phyloP scores from a whole-genome alignment of 2,113 vertebrate species.

The Diglossa brunneiventris region DNA sequence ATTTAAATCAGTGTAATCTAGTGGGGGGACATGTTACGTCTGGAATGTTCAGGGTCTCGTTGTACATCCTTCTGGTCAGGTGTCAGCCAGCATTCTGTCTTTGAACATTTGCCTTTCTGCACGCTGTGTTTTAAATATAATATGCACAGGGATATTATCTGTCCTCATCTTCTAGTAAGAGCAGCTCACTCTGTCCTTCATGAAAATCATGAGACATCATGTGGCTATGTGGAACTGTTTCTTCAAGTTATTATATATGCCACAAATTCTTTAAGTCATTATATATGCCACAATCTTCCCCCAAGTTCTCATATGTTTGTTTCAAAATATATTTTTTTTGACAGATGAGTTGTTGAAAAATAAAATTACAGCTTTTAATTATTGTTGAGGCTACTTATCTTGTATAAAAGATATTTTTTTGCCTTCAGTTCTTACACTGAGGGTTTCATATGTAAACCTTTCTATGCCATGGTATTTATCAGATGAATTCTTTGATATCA shows the following conservation, averaged over 20 bases:
- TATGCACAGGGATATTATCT: neutral
- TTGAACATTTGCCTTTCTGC: neutral
- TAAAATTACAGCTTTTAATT: neutral
- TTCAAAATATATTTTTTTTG: neutral
- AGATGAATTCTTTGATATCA: neutral
- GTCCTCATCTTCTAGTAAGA: neutral
- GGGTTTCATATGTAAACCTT: neutral
- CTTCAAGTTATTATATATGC: neutral
- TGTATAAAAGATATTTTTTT: neutral
- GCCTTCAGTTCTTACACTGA: neutral
- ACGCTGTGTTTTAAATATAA: neutral
- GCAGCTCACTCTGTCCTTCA: neutral
- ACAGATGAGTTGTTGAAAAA: neutral
- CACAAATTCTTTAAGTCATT: neutral
- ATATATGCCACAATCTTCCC: neutral
- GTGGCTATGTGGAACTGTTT: neutral
- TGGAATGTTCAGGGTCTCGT: neutral
- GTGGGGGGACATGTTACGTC: rapidly evolving
- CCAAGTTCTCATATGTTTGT: neutral
- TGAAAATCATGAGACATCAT: neutral
- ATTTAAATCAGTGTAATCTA: neutral
- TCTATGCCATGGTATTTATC: neutral
- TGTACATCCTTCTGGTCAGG: neutral
- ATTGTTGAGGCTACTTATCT: neutral
- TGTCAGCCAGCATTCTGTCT: neutral